phyloP scores from a whole-genome alignment of 2,113 vertebrate genomes.

The Mormyrus iriodes region DNA sequence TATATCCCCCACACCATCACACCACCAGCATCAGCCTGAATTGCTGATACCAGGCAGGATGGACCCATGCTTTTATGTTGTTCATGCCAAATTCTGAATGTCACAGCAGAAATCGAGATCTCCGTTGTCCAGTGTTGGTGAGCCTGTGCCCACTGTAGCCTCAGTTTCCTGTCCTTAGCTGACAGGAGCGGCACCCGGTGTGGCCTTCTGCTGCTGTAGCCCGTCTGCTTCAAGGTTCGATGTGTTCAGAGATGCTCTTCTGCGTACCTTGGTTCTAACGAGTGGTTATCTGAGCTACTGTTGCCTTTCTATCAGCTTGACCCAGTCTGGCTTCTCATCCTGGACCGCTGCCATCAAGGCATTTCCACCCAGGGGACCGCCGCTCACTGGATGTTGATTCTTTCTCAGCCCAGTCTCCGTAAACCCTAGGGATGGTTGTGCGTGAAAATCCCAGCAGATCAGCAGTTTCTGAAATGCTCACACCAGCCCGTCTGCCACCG shows the following conservation, averaged over 20 bases:
- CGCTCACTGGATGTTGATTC: neutral
- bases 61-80: neutral
- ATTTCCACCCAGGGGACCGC: neutral
- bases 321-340: neutral
- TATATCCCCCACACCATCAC: neutral
- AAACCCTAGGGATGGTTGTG: neutral
- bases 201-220: neutral
- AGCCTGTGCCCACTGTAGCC: neutral
- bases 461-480: neutral
- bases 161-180: neutral
- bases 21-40: no score
- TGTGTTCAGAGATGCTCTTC: neutral
- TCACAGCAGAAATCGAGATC: no score
- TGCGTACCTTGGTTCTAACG: neutral
- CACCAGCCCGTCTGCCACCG: neutral
- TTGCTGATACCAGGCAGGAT: neutral
- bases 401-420: neutral
- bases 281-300: neutral
- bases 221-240: neutral
- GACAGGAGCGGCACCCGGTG: neutral
- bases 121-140: neutral
- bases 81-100: neutral
- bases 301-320: neutral
- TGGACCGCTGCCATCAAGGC: neutral
- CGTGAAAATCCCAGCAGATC: neutral